Base-by-base conservation (phyloP, 2,113 vertebrate genomes). In the Ictalurus furcatus region DNA sequence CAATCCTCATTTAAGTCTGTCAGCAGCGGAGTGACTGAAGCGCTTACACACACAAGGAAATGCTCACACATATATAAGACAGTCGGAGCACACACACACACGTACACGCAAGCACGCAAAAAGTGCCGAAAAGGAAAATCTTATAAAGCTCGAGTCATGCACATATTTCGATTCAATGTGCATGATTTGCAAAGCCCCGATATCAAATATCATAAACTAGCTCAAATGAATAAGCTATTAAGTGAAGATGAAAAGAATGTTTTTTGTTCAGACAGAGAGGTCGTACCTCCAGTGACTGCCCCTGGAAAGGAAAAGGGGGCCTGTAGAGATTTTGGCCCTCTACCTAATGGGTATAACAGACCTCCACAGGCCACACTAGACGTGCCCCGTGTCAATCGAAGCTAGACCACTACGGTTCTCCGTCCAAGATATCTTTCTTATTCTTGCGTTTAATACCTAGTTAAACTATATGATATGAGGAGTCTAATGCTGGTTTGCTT, bases 1-100 rank as follows among this genome's bases (percentile, higher is more conserved):
- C 93, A 92, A 91, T 89, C 91, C 93, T 93, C 95, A 95, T 95
- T 95, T 95, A 92, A 93, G 92, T 93, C 93, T 93, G 93, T 93
- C 89, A 93, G 90, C 73, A 82, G 90, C 69, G 73, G 85, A 88
- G 78, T 34, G 88, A 89, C 89, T 84, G 76, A 90, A 83, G 67
- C 61, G 69, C 59, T 90, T 76, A 85, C 85, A 89, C 69, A 89
- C 69, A 87, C 85, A 67, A 65, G 71, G 59, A 90, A 83, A 80
- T 82, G 91, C 89, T 80, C 30, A 65, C 85, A 48, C 82, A 87
- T 81, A 71, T 80, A 81, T 74, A 58, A 78, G 44, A 84, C 44
- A 58, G 79, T 59, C 86, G 25, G 74, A 54, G 48, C 86, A 59
- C 52, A 34, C 76, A 44, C 65, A 17, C 12, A 90, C 63, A 82